Conservation (phyloP, 2,113 vertebrate genomes). For the Amazona guildingii region DNA sequence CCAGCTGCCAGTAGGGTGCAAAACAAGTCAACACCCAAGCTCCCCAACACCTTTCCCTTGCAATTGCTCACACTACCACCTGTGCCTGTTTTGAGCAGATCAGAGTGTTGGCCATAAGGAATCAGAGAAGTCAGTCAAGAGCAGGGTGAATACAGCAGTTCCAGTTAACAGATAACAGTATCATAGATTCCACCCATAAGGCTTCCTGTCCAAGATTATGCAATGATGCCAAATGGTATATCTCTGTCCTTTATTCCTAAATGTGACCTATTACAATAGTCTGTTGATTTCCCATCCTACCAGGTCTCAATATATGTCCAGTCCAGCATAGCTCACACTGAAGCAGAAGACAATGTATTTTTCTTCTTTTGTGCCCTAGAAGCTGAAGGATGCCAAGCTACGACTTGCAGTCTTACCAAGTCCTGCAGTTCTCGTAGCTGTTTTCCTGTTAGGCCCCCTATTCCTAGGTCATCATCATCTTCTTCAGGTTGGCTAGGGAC, state of each 20-base stretch:
- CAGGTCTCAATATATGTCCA: neutral
- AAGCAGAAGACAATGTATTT: neutral
- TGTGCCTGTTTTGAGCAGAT: neutral
- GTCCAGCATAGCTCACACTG: neutral
- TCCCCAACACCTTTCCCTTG: neutral
- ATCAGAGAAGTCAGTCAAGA: neutral
- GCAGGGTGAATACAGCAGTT: neutral
- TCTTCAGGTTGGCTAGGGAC: slow-evolving; percentile 85
- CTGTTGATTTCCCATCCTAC: neutral
- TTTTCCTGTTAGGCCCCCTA: slow-evolving; percentile 94
- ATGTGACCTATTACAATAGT: neutral
- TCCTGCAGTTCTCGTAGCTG: slow-evolving; percentile 94
- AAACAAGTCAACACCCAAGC: neutral
- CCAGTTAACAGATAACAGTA: neutral
- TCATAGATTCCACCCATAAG: neutral
- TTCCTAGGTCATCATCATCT: slow-evolving; percentile 94
- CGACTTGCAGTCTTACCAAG: slow-evolving; percentile 77
- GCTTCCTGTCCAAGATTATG: neutral
- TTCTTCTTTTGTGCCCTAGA: neutral
- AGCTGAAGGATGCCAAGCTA: neutral
- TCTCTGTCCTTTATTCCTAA: neutral
- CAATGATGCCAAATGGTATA: neutral
- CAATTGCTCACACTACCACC: neutral
- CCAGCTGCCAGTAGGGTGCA: neutral
- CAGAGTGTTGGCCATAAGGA: neutral